Evolutionary conservation across 1,140 invertebrate genomes (phyloP).

Genomic region (Mercenaria mercenaria): DNA sequence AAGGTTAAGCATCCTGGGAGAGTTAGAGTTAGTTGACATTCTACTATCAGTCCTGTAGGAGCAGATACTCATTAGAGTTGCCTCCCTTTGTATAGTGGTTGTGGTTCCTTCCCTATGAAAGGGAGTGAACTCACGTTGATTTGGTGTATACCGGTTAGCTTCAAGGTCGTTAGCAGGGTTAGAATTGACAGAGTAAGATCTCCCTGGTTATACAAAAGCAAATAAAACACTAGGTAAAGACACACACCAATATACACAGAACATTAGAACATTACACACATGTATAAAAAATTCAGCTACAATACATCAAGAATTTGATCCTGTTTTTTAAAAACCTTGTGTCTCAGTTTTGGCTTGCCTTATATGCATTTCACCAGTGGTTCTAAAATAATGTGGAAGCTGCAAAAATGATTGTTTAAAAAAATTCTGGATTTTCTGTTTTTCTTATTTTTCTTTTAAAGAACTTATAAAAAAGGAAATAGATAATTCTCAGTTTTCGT

Average conservation of each 20-base stretch:
- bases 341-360: too few species aligned
- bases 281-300: not conserved
- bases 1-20: slow-evolving; percentile 68
- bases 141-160: slow-evolving; percentile 8
- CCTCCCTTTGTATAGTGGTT: slow-evolving; percentile 61
- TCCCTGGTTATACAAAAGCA: slow-evolving; percentile 57
- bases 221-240: slow-evolving; percentile 18
- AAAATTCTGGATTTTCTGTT: too few species aligned
- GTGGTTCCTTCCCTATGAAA: slow-evolving; percentile 50
- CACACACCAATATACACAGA: not conserved
- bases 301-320: too few species aligned
- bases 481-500: too few species aligned
- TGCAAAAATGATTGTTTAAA: too few species aligned
- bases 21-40: slow-evolving; percentile 67
- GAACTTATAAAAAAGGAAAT: too few species aligned
- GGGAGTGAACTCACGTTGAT: slow-evolving; percentile 16
- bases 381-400: too few species aligned
- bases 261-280: not conserved
- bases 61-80: slow-evolving; percentile 65
- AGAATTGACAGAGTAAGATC: slow-evolving; percentile 62
- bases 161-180: slow-evolving; percentile 53
- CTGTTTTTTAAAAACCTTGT: too few species aligned
- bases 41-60: slow-evolving; percentile 59
- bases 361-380: too few species aligned
- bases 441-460: too few species aligned